Conservation (phyloP, 2,888 invertebrate genomes). For the Hedya salicella region DNA sequence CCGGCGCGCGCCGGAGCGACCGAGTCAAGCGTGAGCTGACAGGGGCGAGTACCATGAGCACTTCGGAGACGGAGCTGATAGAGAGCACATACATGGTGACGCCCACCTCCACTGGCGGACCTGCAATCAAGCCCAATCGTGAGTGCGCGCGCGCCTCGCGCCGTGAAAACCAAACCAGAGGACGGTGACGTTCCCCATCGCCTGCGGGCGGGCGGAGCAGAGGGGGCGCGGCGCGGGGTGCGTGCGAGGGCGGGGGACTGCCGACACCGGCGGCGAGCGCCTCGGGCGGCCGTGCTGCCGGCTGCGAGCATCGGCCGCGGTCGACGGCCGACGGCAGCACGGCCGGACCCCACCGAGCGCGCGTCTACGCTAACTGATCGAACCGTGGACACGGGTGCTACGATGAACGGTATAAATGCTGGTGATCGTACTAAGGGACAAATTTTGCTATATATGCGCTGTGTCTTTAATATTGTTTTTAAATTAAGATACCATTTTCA, state of each 20-base stretch:
- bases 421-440: slow-evolving; percentile 79
- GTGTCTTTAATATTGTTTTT: slow-evolving; percentile 77
- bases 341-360: slow-evolving; percentile 50
- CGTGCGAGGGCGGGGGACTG: slow-evolving; percentile 53
- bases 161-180: slow-evolving; percentile 79
- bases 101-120: slow-evolving; percentile 98
- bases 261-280: slow-evolving; percentile 38
- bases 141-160: slow-evolving; percentile 72
- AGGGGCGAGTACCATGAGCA: slow-evolving; percentile 94
- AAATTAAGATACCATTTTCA: slow-evolving; percentile 87
- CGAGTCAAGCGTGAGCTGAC: slow-evolving; percentile 82
- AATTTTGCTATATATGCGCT: slow-evolving; percentile 79
- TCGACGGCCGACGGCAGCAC: slow-evolving; percentile 48
- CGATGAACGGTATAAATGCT: slow-evolving; percentile 82
- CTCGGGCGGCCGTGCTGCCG: slow-evolving; percentile 47
- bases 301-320: slow-evolving; percentile 48
- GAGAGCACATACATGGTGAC: slow-evolving; percentile 99
- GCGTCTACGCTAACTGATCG: slow-evolving; percentile 69
- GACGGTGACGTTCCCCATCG: slow-evolving; percentile 74
- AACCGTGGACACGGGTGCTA: slow-evolving; percentile 84
- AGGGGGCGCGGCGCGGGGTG: slow-evolving; percentile 61
- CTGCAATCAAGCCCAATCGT: slow-evolving; percentile 89
- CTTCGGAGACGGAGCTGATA: slow-evolving; percentile 99
- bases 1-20: slow-evolving; percentile 69
- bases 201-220: slow-evolving; percentile 57